A percentile compares a stretch with the other conserved stretches of the same genome.
phyloP scores from a whole-genome alignment of 1,140 invertebrate genomes.

The Chlorops oryzae region DNA sequence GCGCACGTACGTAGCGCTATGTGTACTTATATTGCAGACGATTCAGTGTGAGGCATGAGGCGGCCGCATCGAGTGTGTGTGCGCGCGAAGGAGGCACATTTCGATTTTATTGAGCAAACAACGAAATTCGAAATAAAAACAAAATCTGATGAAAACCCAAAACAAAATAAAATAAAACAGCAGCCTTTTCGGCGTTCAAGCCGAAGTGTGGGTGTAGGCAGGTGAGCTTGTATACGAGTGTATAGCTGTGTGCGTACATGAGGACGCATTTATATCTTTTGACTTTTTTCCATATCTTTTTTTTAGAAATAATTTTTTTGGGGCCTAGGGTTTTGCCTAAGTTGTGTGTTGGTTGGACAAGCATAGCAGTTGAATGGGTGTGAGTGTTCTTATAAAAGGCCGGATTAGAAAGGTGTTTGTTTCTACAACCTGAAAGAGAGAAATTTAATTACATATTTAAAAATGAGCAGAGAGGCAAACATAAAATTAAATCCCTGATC shows the following conservation, averaged over 20 bases:
- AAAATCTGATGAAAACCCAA: constrained; percentile 40
- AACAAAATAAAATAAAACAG: constrained; percentile 25
- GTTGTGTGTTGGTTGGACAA: too few species aligned
- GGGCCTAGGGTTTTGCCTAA: too few species aligned
- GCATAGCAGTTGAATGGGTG: too few species aligned
- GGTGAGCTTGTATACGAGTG: not conserved
- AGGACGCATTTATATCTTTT: not conserved
- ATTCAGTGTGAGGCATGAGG: not conserved
- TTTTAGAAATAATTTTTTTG: too few species aligned
- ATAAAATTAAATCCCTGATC: too few species aligned
- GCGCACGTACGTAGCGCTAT: not conserved
- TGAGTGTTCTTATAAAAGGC: too few species aligned
- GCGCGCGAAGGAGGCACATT: constrained; percentile 19
- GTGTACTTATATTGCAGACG: constrained; percentile 1
- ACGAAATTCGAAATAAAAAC: constrained; percentile 45
- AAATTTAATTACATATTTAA: too few species aligned
- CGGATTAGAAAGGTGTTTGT: too few species aligned
- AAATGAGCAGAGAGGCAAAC: too few species aligned
- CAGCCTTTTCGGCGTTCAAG: constrained; percentile 1
- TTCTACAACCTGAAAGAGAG: too few species aligned
- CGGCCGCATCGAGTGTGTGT: not conserved
- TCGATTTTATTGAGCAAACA: constrained; percentile 48
- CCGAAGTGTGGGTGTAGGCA: not conserved
- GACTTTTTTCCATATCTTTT: too few species aligned
- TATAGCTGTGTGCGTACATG: not conserved